These are phyloP conservation scores for Nysson spinosus DNA, from an alignment of 2,888 invertebrate species.

Conservation along the genomic window DNA sequence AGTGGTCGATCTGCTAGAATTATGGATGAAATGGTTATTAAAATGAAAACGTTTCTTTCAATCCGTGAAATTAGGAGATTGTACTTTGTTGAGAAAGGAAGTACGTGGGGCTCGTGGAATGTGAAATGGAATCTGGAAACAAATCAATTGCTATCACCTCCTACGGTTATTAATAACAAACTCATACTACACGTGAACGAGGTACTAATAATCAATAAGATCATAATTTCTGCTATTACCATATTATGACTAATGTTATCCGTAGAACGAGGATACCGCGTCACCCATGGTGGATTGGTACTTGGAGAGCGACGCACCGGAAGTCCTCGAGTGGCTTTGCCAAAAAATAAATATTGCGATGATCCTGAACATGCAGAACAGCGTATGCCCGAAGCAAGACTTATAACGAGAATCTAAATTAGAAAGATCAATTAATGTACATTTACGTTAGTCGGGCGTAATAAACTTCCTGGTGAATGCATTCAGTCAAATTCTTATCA, in stretches of 20 bases:
- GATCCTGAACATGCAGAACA: conserved; percentile 86
- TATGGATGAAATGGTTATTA: too few relatives aligned
- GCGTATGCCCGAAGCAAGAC: conserved; percentile 63
- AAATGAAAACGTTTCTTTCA: too few relatives aligned
- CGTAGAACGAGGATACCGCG: conserved; percentile 80
- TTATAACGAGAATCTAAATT: conserved; percentile 52
- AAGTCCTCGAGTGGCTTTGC: conserved; percentile 84
- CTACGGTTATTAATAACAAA: conserved; percentile 80
- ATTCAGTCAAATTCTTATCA: conserved; percentile 1
- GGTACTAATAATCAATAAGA: too few relatives aligned
- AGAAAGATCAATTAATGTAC: conserved; percentile 64
- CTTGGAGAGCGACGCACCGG: conserved; percentile 82
- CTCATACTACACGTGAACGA: conserved; percentile 86
- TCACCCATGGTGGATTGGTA: conserved; percentile 84
- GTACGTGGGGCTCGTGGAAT: conserved; percentile 85
- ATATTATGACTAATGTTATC: conserved; percentile 17
- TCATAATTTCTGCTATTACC: too few relatives aligned
- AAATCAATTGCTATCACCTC: conserved; percentile 85
- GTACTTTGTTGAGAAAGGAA: conserved; percentile 84
- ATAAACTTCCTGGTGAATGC: conserved; percentile 63
- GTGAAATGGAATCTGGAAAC: conserved; percentile 87
- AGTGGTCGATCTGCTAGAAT: background rate
- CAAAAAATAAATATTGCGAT: conserved; percentile 87
- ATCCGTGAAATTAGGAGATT: conserved; percentile 83
- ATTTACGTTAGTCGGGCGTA: conserved; percentile 67